These are phyloP conservation scores for Telmatochromis brichardi DNA, from an alignment of 2,113 vertebrate species.

Conservation along the genomic window DNA sequence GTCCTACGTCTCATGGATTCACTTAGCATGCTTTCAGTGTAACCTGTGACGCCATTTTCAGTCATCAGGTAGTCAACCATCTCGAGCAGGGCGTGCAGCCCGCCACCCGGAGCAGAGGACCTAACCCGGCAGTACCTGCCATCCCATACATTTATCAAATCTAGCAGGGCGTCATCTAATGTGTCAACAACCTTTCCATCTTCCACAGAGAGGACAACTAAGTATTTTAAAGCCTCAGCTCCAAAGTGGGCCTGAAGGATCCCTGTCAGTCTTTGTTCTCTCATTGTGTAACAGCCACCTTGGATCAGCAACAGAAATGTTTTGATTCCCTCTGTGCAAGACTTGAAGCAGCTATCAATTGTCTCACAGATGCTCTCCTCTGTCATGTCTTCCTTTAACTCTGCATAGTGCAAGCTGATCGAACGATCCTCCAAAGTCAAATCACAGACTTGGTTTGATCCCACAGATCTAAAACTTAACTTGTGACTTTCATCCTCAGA, in stretches of 20 bases:
- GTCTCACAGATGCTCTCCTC: background rate
- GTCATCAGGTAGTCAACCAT: conserved; percentile 1
- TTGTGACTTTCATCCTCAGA: background rate
- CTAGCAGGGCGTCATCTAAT: conserved; percentile 16
- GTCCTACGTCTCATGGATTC: background rate
- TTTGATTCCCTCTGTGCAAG: background rate
- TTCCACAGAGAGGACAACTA: conserved; percentile 29
- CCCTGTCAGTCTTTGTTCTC: conserved; percentile 3
- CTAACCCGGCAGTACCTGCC: conserved; percentile 12
- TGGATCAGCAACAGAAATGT: conserved; percentile 31
- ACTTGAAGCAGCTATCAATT: background rate
- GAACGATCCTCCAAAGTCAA: background rate
- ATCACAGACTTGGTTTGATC: background rate
- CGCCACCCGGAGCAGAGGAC: background rate
- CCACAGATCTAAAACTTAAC: background rate
- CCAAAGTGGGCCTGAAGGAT: conserved; percentile 20
- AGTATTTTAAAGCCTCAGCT: background rate
- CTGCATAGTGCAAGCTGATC: background rate
- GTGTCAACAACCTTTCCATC: background rate
- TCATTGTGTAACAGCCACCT: conserved; percentile 8
- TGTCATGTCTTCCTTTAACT: background rate
- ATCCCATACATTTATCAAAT: conserved; percentile 14
- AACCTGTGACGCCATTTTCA: background rate
- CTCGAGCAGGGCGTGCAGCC: background rate
- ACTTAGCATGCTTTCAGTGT: conserved; percentile 3